phyloP scores from a whole-genome alignment of 2,113 vertebrate species.

The Nesoenas mayeri region DNA sequence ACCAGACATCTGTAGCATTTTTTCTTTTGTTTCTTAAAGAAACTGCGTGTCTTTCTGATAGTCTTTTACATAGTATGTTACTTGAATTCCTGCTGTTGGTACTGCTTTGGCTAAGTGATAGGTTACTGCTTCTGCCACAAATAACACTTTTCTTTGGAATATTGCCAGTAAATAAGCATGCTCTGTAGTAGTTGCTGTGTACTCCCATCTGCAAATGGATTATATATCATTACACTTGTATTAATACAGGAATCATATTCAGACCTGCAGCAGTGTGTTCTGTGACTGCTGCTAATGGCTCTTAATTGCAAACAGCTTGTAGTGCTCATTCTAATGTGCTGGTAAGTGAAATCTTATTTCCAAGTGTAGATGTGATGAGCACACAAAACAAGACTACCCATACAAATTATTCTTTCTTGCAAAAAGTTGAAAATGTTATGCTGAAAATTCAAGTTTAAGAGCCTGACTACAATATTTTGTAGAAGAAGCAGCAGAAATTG shows the following conservation, averaged over 20 bases:
- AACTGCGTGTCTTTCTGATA: not conserved
- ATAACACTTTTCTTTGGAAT: not conserved
- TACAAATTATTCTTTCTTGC: not conserved
- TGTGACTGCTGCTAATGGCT: not conserved
- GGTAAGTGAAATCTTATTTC: not conserved
- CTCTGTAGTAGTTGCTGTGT: not conserved
- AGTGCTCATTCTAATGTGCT: not conserved
- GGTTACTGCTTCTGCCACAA: not conserved
- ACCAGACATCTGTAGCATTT: not conserved
- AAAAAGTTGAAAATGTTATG: not conserved
- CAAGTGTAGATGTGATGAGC: not conserved
- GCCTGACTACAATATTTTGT: not conserved
- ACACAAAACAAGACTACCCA: not conserved
- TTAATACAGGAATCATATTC: not conserved
- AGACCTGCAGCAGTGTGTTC: not conserved
- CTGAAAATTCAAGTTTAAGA: not conserved
- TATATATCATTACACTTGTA: not conserved
- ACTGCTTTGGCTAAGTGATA: not conserved
- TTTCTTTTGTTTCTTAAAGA: not conserved
- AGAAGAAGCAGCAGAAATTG: not conserved
- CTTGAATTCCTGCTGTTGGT: not conserved
- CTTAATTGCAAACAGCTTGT: constrained; percentile 14
- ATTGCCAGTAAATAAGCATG: not conserved
- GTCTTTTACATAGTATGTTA: not conserved
- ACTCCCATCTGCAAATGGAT: not conserved